These are phyloP conservation scores for Eupeodes latifasciatus DNA, from an alignment of 2,888 invertebrate genomes.

Conservation along the genomic window DNA sequence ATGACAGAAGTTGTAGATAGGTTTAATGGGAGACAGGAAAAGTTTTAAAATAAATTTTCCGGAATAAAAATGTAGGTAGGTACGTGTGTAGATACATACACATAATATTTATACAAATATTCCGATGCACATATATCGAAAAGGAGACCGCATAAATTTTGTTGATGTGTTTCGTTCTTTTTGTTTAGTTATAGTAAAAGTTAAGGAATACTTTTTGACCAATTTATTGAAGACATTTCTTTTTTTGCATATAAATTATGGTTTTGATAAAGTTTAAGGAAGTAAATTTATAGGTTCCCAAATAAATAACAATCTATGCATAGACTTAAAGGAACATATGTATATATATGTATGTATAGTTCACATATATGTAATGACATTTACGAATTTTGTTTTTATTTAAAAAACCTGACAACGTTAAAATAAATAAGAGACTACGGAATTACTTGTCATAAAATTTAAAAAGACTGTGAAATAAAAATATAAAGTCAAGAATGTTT, in stretches of 20 bases:
- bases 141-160: constrained; percentile 26
- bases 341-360: no score
- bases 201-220: constrained; percentile 15
- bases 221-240: background rate
- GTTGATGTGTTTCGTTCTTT: constrained; percentile 14
- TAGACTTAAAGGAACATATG: no score
- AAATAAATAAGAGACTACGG: no score
- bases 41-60: constrained; percentile 68
- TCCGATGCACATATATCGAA: constrained; percentile 16
- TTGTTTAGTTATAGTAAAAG: background rate
- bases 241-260: background rate
- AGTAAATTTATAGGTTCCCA: background rate
- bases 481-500: no score
- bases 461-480: no score
- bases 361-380: no score
- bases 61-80: constrained; percentile 39
- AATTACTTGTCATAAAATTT: no score
- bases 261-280: constrained; percentile 7
- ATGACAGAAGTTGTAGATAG: constrained; percentile 40
- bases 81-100: background rate
- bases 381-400: no score
- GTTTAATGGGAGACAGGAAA: constrained; percentile 42
- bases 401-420: no score
- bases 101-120: constrained; percentile 17
- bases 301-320: background rate